Evolutionary conservation across 2,113 vertebrate species (phyloP).

Genomic region (Chunga burmeisteri): DNA sequence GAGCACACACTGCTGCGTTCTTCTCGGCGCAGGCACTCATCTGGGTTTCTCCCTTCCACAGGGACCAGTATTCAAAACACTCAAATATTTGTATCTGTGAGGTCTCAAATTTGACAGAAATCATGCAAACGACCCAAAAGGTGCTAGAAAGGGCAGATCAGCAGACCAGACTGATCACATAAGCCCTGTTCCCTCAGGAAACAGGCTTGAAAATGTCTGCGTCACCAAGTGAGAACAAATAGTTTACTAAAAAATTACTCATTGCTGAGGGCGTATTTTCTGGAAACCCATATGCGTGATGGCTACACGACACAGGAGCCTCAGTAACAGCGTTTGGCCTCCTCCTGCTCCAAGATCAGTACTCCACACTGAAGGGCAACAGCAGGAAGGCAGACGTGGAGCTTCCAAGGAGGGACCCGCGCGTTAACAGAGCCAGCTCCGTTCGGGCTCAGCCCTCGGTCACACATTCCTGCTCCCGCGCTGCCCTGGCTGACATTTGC

Average conservation of each 20-base stretch:
- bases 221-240: background rate
- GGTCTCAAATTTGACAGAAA: background rate
- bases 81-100: background rate
- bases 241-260: background rate
- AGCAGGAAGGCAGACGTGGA: background rate
- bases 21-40: background rate
- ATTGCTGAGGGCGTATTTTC: background rate
- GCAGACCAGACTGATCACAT: background rate
- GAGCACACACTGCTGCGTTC: background rate
- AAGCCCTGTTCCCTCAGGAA: background rate
- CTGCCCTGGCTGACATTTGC: background rate
- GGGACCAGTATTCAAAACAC: background rate
- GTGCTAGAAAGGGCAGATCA: background rate
- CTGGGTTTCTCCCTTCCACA: background rate
- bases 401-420: background rate
- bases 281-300: background rate
- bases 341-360: background rate
- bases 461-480: rapidly evolving
- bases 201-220: background rate
- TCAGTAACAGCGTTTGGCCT: background rate
- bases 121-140: background rate
- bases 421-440: rapidly evolving
- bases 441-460: background rate
- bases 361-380: rapidly evolving
- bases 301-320: background rate